These are phyloP conservation scores for Microcebus tavaratra DNA, from an alignment of 2,113 vertebrate genomes.

Conservation along the genomic window DNA sequence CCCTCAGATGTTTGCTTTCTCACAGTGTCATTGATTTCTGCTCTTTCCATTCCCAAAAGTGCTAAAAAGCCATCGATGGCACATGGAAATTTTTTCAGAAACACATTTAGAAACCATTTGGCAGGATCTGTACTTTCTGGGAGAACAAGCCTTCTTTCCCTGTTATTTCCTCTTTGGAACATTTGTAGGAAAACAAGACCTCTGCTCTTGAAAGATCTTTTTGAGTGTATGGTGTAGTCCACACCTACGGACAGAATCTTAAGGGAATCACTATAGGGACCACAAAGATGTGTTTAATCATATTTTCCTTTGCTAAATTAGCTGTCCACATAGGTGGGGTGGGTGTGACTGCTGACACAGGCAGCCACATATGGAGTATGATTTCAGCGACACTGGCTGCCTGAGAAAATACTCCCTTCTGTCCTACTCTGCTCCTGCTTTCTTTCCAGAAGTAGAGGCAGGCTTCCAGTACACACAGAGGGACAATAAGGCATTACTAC, in stretches of 20 bases:
- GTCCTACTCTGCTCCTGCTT: background rate
- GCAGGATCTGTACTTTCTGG: slow-evolving; percentile 21
- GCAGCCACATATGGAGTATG: background rate
- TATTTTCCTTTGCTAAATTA: background rate
- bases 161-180: slow-evolving; percentile 2
- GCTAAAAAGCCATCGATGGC: background rate
- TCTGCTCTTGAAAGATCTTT: background rate
- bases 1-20: background rate
- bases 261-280: background rate
- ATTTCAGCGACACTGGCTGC: background rate
- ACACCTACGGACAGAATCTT: background rate
- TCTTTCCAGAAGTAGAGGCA: background rate
- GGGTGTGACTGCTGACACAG: background rate
- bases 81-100: slow-evolving; percentile 44
- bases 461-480: background rate
- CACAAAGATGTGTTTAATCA: background rate
- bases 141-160: background rate
- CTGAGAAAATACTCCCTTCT: background rate
- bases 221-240: background rate
- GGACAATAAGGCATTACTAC: background rate
- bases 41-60: background rate
- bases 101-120: slow-evolving; percentile 26
- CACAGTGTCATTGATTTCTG: background rate
- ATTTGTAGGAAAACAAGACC: slow-evolving; percentile 17
- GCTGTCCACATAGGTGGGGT: background rate